These are phyloP conservation scores for Pandemis heparana DNA, from an alignment of 2,888 invertebrate species.

Conservation along the genomic window DNA sequence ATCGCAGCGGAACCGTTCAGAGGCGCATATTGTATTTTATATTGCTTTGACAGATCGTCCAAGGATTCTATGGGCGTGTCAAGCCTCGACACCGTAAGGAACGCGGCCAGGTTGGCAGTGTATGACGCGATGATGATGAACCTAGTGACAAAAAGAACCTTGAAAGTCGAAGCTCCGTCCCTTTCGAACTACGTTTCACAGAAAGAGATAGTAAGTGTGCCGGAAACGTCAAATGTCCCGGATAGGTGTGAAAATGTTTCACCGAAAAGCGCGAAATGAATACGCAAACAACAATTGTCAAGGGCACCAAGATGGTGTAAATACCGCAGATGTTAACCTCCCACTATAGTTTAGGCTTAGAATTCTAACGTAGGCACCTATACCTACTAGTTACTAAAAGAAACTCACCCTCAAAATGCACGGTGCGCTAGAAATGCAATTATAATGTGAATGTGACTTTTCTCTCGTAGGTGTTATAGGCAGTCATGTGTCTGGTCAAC, in stretches of 20 bases:
- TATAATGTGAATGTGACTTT: too few species aligned
- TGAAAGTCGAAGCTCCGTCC: not conserved
- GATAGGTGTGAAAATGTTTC: constrained; percentile 25
- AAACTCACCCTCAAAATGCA: too few species aligned
- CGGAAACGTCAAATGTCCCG: constrained; percentile 1
- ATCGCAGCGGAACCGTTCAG: constrained; percentile 94
- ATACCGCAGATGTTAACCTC: not conserved
- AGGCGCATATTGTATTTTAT: constrained; percentile 98
- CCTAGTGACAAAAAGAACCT: constrained; percentile 57
- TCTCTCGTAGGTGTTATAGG: too few species aligned
- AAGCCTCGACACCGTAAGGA: constrained; percentile 96
- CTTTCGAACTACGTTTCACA: not conserved
- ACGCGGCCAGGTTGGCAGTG: constrained; percentile 99
- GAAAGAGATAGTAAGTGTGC: not conserved
- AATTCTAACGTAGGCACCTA: too few species aligned
- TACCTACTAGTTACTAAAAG: too few species aligned
- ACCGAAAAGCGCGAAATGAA: not conserved
- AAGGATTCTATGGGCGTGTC: constrained; percentile 97
- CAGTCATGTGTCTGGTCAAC: too few species aligned
- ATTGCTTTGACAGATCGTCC: constrained; percentile 97
- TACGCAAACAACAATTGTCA: constrained; percentile 5
- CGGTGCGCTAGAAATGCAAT: too few species aligned
- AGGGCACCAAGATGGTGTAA: not conserved
- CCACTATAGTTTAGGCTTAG: too few species aligned
- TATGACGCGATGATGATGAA: constrained; percentile 99